Evolutionary conservation across 92 coral and sea anemone species (phyloP).

Genomic region (Metridium senile): DNA sequence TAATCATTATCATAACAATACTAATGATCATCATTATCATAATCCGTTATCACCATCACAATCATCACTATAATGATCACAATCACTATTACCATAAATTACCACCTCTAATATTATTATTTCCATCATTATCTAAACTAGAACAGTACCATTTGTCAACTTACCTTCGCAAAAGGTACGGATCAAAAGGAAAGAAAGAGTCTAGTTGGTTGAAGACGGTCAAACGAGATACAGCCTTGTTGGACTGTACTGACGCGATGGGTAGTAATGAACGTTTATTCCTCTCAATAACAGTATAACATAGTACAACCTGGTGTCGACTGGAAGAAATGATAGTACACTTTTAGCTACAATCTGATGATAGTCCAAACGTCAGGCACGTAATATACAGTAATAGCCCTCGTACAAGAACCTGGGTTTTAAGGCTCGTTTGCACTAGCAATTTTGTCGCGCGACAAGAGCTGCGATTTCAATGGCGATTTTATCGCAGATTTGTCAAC

Average conservation of each 20-base stretch:
- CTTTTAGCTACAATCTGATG: no score
- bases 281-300: conserved; percentile 95
- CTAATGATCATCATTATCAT: background rate
- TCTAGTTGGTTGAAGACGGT: conserved; percentile 87
- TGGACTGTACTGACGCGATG: conserved; percentile 70
- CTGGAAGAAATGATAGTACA: conserved; percentile 37
- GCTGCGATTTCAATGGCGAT: no score
- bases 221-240: conserved; percentile 63
- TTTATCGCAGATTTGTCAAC: no score
- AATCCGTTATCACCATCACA: background rate
- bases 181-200: conserved; percentile 96
- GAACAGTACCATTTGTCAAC: background rate
- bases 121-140: background rate
- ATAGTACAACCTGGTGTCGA: conserved; percentile 78
- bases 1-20: background rate
- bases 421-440: no score
- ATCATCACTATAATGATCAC: background rate
- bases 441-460: no score
- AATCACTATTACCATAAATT: background rate
- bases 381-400: no score
- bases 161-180: conserved; percentile 82
- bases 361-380: background rate
- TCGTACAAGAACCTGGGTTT: no score
- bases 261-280: conserved; percentile 91
- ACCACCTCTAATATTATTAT: background rate